Evolutionary conservation across 2,888 invertebrate genomes (phyloP).

Genomic region (Pachymerium ferrugineum): DNA sequence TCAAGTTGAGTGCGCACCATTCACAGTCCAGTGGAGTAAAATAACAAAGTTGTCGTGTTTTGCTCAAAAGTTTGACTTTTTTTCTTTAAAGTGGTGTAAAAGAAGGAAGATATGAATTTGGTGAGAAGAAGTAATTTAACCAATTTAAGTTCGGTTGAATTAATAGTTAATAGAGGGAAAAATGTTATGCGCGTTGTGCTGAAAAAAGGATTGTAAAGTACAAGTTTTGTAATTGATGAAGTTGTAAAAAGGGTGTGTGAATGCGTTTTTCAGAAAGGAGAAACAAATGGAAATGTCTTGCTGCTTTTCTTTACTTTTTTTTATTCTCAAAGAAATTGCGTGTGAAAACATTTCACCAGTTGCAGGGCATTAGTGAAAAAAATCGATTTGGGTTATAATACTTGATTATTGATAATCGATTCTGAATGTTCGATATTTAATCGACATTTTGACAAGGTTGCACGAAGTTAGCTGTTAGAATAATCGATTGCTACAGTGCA

Average conservation of each 20-base stretch:
- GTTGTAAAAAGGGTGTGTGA: too few relatives aligned
- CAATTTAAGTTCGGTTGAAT: background rate
- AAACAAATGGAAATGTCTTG: background rate
- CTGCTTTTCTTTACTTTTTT: too few relatives aligned
- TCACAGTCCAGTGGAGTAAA: slow-evolving; percentile 1
- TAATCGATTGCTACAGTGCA: too few relatives aligned
- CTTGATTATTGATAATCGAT: too few relatives aligned
- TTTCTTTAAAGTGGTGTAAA: background rate
- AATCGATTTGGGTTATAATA: too few relatives aligned
- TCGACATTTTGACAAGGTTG: too few relatives aligned
- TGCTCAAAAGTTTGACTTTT: background rate
- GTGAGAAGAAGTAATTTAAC: background rate
- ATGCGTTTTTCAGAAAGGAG: background rate
- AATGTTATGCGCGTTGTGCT: background rate
- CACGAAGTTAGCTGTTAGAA: too few relatives aligned
- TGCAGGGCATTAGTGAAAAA: too few relatives aligned
- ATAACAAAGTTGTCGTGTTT: background rate
- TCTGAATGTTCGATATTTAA: too few relatives aligned
- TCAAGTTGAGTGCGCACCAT: slow-evolving; percentile 9
- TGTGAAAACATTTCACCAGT: too few relatives aligned
- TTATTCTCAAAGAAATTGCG: too few relatives aligned
- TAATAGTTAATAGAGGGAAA: background rate
- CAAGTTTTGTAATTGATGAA: background rate
- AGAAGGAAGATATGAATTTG: background rate
- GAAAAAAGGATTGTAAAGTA: background rate